Base-by-base conservation (phyloP, 1,140 invertebrate species). In the Xylocopa sonorina region DNA sequence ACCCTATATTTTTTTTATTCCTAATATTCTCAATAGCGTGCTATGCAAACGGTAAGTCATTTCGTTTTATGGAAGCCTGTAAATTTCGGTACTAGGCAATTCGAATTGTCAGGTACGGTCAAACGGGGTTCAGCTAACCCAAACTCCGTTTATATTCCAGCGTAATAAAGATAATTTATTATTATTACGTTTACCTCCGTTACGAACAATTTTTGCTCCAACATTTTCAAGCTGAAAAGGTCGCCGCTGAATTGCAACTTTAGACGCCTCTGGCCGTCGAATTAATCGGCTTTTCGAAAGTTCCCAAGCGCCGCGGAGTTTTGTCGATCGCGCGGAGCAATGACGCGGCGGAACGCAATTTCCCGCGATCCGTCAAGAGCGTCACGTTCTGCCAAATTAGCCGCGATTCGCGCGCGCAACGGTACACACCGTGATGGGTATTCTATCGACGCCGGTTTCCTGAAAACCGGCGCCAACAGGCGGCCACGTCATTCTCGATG, bases 251-350 rank as follows among this genome's bases (percentile, higher is more conserved):
- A 67, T 55, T 1, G 62, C 46, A 57, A 76, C 74, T 48, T 24
- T 32, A 34, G 29, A 55, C 38, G 27, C 1, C 2, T 50, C 14
- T 62, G 12, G 43, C 16, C 18, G 48, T 21, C 34, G 50, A 63
- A 67, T 76, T 68, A 68, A 76, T 57, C 62, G 63, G 21, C 50
- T 46, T 38, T 46, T 51, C 21, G n/a, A 38, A 68, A 76, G 38
- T 66, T 55, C 6, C 34, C 55, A 18, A 41, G 1, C 34, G 34
- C 62, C n/a, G 62, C 24, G 38, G 24, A 24, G 9, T 21, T 68
- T 43, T 34, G 5, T 16, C 46, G 50, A 48, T 32, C 27, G 21
- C 60, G 21, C 14, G 27, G 5, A 24, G 4, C 55, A 18, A 24
- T 48, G 24, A 5, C 43, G 21, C 71, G 29, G n/a, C n/a, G 34